phyloP scores from a whole-genome alignment of 2,797 vertebrate species.

The Lagorchestes hirsutus region DNA sequence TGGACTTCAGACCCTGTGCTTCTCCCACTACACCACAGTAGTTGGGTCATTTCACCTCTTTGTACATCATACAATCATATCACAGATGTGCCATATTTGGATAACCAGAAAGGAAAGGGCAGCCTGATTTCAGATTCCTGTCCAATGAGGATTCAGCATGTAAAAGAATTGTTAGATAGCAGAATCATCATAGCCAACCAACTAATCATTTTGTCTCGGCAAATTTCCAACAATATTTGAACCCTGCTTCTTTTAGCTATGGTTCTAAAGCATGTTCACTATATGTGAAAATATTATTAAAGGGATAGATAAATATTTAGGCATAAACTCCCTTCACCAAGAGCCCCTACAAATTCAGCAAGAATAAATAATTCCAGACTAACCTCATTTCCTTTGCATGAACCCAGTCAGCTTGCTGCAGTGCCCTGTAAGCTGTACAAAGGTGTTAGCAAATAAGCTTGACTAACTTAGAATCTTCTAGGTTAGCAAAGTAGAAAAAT shows the following conservation, averaged over 20 bases:
- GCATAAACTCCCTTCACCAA: not conserved
- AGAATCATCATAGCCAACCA: not conserved
- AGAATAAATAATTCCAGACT: not conserved
- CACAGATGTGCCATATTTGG: not conserved
- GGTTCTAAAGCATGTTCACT: not conserved
- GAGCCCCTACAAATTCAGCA: not conserved
- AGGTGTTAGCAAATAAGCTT: not conserved
- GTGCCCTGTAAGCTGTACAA: not conserved
- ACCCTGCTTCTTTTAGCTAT: not conserved
- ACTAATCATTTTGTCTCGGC: not conserved
- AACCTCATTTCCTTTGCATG: not conserved
- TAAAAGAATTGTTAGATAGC: not conserved
- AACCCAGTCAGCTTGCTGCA: not conserved
- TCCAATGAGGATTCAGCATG: not conserved
- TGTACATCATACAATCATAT: not conserved
- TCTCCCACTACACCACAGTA: not conserved
- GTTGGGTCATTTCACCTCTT: not conserved
- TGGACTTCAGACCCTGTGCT: not conserved
- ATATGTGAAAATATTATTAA: not conserved
- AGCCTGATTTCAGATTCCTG: not conserved
- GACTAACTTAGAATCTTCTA: not conserved
- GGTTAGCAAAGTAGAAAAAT: not conserved
- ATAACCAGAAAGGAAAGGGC: not conserved
- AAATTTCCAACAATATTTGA: not conserved
- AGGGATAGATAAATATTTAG: not conserved